A percentile compares a stretch with the other conserved stretches of the same genome.
Conservation (phyloP, 2,888 invertebrate genomes). For the Ganaspis brasiliensis region DNA sequence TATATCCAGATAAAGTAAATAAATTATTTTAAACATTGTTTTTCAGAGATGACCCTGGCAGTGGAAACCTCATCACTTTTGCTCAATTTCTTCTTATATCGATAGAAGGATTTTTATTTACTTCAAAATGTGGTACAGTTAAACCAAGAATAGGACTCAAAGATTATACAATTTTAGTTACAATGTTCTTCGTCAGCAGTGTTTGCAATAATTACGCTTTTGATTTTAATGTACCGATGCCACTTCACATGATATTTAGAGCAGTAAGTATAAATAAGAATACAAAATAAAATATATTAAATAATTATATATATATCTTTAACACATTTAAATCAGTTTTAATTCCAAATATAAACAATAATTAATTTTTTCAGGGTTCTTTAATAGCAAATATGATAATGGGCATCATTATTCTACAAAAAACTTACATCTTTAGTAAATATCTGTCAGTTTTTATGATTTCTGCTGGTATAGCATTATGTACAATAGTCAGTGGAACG, state of each 20-base stretch:
- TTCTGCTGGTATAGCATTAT: slow-evolving; percentile 94
- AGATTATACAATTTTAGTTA: slow-evolving; percentile 91
- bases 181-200: slow-evolving; percentile 95
- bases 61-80: slow-evolving; percentile 98
- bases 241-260: slow-evolving; percentile 98
- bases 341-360: slow-evolving; percentile 45
- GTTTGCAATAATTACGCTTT: slow-evolving; percentile 97
- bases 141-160: slow-evolving; percentile 88
- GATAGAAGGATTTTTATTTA: slow-evolving; percentile 92
- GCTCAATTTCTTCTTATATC: slow-evolving; percentile 96
- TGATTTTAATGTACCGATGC: slow-evolving; percentile 98
- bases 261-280: slow-evolving; percentile 81
- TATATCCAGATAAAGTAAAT: background rate
- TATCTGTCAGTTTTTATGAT: slow-evolving; percentile 96
- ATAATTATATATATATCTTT: slow-evolving; percentile 1
- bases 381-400: slow-evolving; percentile 98
- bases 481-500: slow-evolving; percentile 92
- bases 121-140: slow-evolving; percentile 91
- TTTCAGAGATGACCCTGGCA: slow-evolving; percentile 92
- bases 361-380: slow-evolving; percentile 87
- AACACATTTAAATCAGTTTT: slow-evolving; percentile 44
- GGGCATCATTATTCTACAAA: slow-evolving; percentile 94
- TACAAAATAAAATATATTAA: slow-evolving; percentile 13
- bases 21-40: background rate
- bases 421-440: slow-evolving; percentile 90